These are phyloP conservation scores for Pluvialis apricaria DNA, from an alignment of 2,113 vertebrate genomes.

Conservation along the genomic window DNA sequence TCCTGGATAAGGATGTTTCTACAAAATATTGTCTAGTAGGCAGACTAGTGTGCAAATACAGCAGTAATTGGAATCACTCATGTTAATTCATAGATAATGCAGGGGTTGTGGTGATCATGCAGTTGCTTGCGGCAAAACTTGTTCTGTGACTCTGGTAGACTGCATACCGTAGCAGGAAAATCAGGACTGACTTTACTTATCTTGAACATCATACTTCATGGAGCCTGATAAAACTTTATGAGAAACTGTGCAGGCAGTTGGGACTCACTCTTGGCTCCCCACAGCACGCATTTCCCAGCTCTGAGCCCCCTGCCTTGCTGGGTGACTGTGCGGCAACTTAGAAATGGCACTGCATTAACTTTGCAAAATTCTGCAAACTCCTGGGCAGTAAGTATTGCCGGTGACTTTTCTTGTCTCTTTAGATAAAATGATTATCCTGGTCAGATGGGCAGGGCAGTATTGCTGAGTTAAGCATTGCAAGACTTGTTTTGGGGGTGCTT, in stretches of 20 bases:
- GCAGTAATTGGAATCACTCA: background rate
- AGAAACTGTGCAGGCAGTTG: background rate
- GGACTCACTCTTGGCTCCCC: background rate
- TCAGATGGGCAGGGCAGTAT: background rate
- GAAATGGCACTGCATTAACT: background rate
- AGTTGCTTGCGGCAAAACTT: conserved; percentile 27
- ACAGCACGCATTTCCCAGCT: background rate
- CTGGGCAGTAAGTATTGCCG: background rate
- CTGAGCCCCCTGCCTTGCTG: background rate
- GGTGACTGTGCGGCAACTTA: background rate
- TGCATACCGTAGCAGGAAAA: conserved; percentile 4
- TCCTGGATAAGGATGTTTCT: background rate
- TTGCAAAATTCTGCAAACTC: background rate
- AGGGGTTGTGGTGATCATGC: background rate
- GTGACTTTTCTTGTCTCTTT: background rate
- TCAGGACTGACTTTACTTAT: conserved; percentile 18
- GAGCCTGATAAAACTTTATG: background rate
- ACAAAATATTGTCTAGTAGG: background rate
- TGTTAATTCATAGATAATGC: background rate
- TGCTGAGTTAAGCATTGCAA: background rate
- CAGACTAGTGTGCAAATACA: background rate
- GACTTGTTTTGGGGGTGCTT: background rate
- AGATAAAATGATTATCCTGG: background rate
- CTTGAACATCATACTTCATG: background rate
- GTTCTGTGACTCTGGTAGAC: conserved; percentile 12